Conservation (phyloP, 2,888 invertebrate genomes). For the Gandaritis pyraliata region DNA sequence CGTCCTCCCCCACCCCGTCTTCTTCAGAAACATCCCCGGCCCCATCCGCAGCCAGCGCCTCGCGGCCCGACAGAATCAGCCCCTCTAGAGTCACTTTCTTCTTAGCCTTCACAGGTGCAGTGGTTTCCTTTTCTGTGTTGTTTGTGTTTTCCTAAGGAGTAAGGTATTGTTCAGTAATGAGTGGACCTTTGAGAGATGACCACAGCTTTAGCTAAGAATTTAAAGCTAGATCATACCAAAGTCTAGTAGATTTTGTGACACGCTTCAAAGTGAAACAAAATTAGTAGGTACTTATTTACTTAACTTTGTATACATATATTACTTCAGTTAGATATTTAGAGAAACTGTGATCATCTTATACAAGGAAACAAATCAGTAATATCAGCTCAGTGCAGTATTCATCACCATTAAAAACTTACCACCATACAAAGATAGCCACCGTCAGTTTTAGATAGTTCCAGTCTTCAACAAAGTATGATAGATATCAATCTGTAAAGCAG, state of each 20-base stretch:
- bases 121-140: slow-evolving; percentile 49
- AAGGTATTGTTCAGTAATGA: slow-evolving; percentile 15
- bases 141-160: slow-evolving; percentile 44
- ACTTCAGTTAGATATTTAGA: too few species aligned
- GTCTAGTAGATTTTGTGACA: too few species aligned
- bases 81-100: slow-evolving; percentile 80
- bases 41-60: slow-evolving; percentile 92
- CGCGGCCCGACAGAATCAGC: slow-evolving; percentile 90
- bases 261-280: too few species aligned
- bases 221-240: too few species aligned
- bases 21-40: slow-evolving; percentile 87
- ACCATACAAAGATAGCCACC: slow-evolving; percentile 11
- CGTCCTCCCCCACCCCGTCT: slow-evolving; percentile 73
- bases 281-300: too few species aligned
- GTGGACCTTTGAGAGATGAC: slow-evolving; percentile 9
- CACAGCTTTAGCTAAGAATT: slow-evolving; percentile 10
- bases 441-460: slow-evolving; percentile 19
- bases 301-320: too few species aligned
- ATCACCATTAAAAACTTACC: slow-evolving; percentile 23
- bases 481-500: slow-evolving; percentile 25
- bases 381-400: slow-evolving; percentile 6
- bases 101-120: slow-evolving; percentile 54
- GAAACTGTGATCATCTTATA: slow-evolving; percentile 20
- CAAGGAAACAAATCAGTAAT: not conserved
- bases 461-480: slow-evolving; percentile 19